Base-by-base conservation (phyloP, 1,140 invertebrate genomes). In the Caerostris extrusa region DNA sequence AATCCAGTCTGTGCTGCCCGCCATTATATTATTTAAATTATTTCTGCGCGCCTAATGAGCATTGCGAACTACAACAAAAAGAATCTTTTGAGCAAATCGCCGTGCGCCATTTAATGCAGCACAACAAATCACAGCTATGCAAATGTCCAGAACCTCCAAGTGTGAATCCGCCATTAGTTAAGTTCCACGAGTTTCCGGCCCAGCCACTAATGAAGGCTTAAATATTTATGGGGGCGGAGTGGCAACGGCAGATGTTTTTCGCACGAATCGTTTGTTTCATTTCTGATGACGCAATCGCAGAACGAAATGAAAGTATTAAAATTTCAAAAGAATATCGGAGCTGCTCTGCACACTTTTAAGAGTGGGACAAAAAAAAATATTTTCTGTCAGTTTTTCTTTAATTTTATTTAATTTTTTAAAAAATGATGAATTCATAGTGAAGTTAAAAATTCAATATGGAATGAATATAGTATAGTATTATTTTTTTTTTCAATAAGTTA, bases 271-370 rank as follows among this genome's bases (percentile, higher is more conserved):
- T 53, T 89, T 89, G 87, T 89, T 69, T 89, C 64, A 64, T 17
- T 7, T 17, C 87, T 53, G 60, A 19, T 89, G 87, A 89, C 55
- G 87, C 50, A 89, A 89, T 89, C 87, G 56, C 87, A 53, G 71
- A 89, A 71, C 87, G 71, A 89, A 89, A 89, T 89, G 87, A 50
- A 89, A 89, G 34, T 89, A 89, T 89, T 89, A 89, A 89, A 89
- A 89, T 89, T 89, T 89, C 87, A 89, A 19, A 12, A 69, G 87
- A 89, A 55, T 89, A 64, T 89, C 85, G 7, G 17, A 58, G n/a
- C 71, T 77, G 19, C 50, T 77, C 53, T 77, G 50, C 71, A 53
- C 17, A 10, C 61, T 64, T 17, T 34, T 34, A 34, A 2, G 34
- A 34, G 34, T 17, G 10, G 61, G 71, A 34, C 71, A 53, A 77